A percentile compares a stretch with the other conserved stretches of the same genome.
These are phyloP conservation scores for Dusona sp. DNA, from an alignment of 2,888 invertebrate species.

Conservation along the genomic window DNA sequence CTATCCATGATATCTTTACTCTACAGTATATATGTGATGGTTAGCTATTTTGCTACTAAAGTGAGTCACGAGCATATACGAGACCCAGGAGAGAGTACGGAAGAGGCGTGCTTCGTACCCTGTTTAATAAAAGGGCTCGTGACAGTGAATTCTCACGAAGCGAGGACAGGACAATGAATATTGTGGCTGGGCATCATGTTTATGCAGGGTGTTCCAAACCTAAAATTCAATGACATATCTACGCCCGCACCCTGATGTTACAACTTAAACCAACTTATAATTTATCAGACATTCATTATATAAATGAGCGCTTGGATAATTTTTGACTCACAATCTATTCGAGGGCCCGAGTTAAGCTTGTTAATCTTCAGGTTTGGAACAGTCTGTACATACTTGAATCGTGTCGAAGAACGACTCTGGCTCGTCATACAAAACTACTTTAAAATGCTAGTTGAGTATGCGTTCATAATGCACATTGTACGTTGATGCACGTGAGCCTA, in stretches of 20 bases:
- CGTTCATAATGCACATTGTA: conserved; percentile 45
- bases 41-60: conserved; percentile 10
- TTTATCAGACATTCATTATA: background rate
- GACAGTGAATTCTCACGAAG: conserved; percentile 3
- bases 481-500: conserved; percentile 15
- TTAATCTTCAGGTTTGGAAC: background rate
- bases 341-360: background rate
- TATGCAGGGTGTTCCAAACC: background rate
- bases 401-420: conserved; percentile 31
- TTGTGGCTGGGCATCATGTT: conserved; percentile 7
- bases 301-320: background rate
- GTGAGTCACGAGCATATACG: conserved; percentile 19
- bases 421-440: conserved; percentile 37
- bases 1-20: conserved; percentile 1
- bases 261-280: background rate
- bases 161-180: conserved; percentile 33
- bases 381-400: conserved; percentile 9
- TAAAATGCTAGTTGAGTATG: conserved; percentile 56
- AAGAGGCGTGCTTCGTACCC: background rate
- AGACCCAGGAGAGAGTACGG: conserved; percentile 15
- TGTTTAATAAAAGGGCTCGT: conserved; percentile 37
- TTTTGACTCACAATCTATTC: background rate
- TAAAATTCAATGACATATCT: background rate
- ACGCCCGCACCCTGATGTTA: background rate
- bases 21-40: conserved; percentile 32